phyloP scores from a whole-genome alignment of 2,888 invertebrate genomes.

The Autographa pulchrina region DNA sequence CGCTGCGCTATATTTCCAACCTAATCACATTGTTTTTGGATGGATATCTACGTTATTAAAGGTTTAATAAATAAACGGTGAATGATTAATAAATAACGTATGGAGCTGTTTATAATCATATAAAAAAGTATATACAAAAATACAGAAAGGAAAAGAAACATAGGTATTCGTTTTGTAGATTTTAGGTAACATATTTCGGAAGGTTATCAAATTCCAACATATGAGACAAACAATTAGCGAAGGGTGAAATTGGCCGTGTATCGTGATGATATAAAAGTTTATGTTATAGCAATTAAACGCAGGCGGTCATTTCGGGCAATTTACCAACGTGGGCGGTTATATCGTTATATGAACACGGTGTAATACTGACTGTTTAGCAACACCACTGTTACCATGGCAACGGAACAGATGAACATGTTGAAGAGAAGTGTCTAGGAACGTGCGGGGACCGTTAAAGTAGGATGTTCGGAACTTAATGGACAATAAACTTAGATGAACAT shows the following conservation, averaged over 20 bases:
- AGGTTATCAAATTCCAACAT: neutral
- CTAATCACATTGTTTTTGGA: constrained; percentile 9
- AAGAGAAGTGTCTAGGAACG: neutral
- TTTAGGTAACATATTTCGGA: neutral
- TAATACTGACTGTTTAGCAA: constrained; percentile 40
- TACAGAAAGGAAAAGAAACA: neutral
- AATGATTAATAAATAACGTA: neutral
- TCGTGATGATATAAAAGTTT: constrained; percentile 59
- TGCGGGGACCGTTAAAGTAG: neutral
- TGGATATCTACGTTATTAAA: neutral
- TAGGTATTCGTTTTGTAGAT: neutral
- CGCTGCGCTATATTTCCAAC: constrained; percentile 13
- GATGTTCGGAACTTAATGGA: constrained; percentile 7
- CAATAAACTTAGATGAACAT: constrained; percentile 19
- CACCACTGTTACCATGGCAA: constrained; percentile 22
- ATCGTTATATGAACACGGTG: constrained; percentile 28
- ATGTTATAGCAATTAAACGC: constrained; percentile 58
- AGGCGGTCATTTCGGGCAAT: constrained; percentile 49
- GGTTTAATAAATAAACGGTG: neutral
- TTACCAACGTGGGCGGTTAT: constrained; percentile 35
- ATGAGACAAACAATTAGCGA: constrained; percentile 30
- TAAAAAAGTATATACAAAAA: neutral
- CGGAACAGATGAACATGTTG: neutral
- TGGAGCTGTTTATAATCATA: neutral
- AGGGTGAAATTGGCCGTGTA: constrained; percentile 42